phyloP scores from a whole-genome alignment of 2,888 invertebrate genomes.

The Eristalis pertinax region DNA sequence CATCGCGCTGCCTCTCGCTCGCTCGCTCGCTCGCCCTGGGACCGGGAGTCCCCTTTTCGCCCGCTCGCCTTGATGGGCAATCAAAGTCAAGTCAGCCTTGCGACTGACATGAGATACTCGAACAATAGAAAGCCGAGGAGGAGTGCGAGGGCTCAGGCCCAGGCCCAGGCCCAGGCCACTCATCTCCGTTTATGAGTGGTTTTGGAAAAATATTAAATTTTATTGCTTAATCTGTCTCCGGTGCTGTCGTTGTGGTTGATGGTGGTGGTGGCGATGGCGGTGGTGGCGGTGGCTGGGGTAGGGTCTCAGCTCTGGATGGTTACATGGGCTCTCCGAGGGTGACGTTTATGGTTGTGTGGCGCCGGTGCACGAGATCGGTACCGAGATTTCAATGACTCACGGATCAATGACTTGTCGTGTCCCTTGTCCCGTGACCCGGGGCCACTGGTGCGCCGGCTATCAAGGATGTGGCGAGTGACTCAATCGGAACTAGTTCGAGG shows the following conservation, averaged over 20 bases:
- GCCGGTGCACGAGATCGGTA: conserved; percentile 38
- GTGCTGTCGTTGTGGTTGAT: not conserved
- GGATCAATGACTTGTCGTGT: not conserved
- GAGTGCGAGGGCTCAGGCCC: conserved; percentile 44
- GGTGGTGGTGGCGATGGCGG: not conserved
- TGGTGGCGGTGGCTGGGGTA: not conserved
- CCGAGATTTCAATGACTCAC: not conserved
- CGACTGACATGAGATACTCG: conserved; percentile 51
- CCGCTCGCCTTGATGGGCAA: conserved; percentile 15
- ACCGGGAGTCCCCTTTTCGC: not conserved
- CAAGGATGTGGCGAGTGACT: not conserved
- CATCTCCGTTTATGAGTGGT: conserved; percentile 51
- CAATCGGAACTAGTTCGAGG: not conserved
- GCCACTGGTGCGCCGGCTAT: not conserved
- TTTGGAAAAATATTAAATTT: conserved; percentile 68
- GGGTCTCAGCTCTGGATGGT: not conserved
- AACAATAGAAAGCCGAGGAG: conserved; percentile 58
- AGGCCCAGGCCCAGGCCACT: conserved; percentile 11
- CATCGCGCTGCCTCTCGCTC: conserved; percentile 40
- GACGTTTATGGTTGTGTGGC: conserved; percentile 66
- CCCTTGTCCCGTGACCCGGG: not conserved
- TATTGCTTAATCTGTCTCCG: conserved; percentile 60
- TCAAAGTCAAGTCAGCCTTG: conserved; percentile 53
- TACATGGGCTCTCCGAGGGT: conserved; percentile 5
- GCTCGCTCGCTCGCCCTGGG: conserved; percentile 1